phyloP scores from a whole-genome alignment of 2,113 vertebrate species.

The Siphamia tubifer region DNA sequence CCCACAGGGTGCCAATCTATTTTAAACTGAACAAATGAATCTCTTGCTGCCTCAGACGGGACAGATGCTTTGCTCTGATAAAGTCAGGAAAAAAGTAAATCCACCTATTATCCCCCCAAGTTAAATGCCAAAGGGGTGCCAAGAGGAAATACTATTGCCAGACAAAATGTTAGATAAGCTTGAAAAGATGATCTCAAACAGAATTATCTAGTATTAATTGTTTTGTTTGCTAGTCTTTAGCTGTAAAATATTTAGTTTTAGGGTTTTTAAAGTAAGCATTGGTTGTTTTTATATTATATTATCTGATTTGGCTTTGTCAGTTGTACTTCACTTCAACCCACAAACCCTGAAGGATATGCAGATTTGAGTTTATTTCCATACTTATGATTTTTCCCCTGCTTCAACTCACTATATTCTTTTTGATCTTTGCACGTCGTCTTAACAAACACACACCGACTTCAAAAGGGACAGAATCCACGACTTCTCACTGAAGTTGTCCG shows the following conservation, averaged over 20 bases:
- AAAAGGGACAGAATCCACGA: not conserved
- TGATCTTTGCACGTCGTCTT: not conserved
- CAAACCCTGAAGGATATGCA: no score
- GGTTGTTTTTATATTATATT: no score
- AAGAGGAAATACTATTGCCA: conserved; percentile 12
- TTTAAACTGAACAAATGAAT: conserved; percentile 63
- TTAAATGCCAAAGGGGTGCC: conserved; percentile 17
- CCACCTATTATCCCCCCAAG: conserved; percentile 45
- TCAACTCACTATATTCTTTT: not conserved
- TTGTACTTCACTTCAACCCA: no score
- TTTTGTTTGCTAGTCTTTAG: not conserved
- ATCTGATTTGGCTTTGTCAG: no score
- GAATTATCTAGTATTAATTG: not conserved
- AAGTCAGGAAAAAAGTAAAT: conserved; percentile 50
- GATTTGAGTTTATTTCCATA: no score
- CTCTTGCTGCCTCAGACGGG: conserved; percentile 52
- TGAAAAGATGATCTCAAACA: no score
- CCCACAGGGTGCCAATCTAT: conserved; percentile 54
- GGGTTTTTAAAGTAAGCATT: no score
- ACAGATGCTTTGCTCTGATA: conserved; percentile 68
- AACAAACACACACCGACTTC: not conserved
- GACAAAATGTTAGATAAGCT: not conserved
- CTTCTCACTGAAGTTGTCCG: not conserved
- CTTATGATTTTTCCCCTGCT: not conserved
- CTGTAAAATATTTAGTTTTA: no score